Base-by-base conservation (phyloP, 2,797 vertebrate genomes). In the Brachymystax lenok region DNA sequence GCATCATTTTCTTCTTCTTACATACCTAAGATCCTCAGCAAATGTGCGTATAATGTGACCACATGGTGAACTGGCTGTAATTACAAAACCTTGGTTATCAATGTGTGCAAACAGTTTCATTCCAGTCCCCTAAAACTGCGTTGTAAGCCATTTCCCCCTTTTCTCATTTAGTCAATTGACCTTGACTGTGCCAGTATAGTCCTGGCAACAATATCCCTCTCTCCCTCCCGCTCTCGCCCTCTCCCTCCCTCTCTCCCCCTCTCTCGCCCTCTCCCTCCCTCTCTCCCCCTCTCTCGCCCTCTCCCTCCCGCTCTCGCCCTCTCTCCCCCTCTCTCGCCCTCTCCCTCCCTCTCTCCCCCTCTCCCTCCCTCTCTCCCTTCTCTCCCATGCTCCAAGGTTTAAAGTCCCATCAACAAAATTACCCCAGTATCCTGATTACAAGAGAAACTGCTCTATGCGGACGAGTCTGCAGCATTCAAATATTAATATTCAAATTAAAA, bases 401-500 rank as follows among this genome's bases (percentile, higher is more conserved):
- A 78, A 87, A 80, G 84, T 82, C 90, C 87, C 88, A 90, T 92
- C 89, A 89, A 84, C 83, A 86, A 80, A 89, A 93, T 78, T 85
- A 90, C 89, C 85, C 88, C 78, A 81, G 82, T 86, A 85, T 89
- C 81, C 91, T 82, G 86, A 94, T 94, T 94, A 91, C 90, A 87
- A 76, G 30, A 79, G 35, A 83, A 90, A 88, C 68, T 30, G 72
- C 74, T 69, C 87, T 88, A 89, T 93, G 91, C 91, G 79, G 88
- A 90, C 86, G 86, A 91, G 90, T 89, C 84, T 85, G 88, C 84
- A 85, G 88, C 92, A 83, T 88, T 93, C 91, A 77, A 83, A 93
- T 92, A 93, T 94, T 95, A 94, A 90, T 90, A 91, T 90, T 89
- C 87, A 88, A 91, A 91, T 91, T 85, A 88, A 90, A 87, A 83